Base-by-base conservation (phyloP, 1,140 invertebrate genomes). In the Cotesia typhae region DNA sequence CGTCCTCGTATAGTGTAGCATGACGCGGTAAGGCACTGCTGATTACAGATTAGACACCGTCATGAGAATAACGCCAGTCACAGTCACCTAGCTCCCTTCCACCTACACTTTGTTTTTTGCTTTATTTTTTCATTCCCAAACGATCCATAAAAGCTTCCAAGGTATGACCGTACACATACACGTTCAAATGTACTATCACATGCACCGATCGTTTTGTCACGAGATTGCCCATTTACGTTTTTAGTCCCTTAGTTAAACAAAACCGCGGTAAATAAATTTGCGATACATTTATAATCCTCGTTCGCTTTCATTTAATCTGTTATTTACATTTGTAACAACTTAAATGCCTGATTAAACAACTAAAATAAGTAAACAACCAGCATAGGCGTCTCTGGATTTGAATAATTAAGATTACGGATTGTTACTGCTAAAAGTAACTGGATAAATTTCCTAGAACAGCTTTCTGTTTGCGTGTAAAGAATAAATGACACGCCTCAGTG, bases 1-100 rank as follows among this genome's bases (percentile, higher is more conserved):
- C 28, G 28, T 28, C 0, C 28, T 28, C 28, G 28, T 28, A 28
- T 28, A 28, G 68, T 52, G 70, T 80, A 41, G 77, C 78, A 75
- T 80, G 78, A 80, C 78, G 75, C 77, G 78, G 73, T 78, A 65
- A 76, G 75, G 77, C 57, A 76, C 77, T 79, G 73, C 79, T 78
- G 79, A 81, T 82, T 78, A 77, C 64, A 79, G 77, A 81, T 81
- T 80, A 79, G 78, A 76, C 75, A 75, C 70, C 41, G 68, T 17
- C 38, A 67, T 35, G 74, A 76, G 79, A 81, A 78, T 80, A 77
- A 81, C 71, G 76, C 77, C 77, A 80, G 78, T 80, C 80, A 82
- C 77, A 80, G 77, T 80, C 80, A 82, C 78, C 78, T 75, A 63
- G 71, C 74, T 75, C 28, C 64, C 20, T 61, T 59, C 12, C 0